These are phyloP conservation scores for Cichladusa arquata DNA, from an alignment of 2,113 vertebrate genomes.

Conservation along the genomic window DNA sequence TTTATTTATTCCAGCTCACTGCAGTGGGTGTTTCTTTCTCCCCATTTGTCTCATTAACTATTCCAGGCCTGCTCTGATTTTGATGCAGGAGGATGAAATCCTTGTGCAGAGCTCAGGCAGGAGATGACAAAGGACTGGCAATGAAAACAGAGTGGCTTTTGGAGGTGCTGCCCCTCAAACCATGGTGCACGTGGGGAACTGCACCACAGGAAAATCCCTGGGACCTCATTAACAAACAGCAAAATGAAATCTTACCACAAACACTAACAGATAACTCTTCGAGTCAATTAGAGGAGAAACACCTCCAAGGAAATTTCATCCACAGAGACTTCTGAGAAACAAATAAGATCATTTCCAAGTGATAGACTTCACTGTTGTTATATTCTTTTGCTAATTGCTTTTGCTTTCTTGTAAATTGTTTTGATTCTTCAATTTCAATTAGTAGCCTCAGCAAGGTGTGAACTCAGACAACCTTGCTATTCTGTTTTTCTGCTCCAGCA, in stretches of 20 bases:
- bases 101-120: not conserved
- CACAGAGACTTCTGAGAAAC: not conserved
- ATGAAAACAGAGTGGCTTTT: not conserved
- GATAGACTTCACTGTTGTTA: not conserved
- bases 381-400: not conserved
- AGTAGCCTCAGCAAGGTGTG: slow-evolving; percentile 2
- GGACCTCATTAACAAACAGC: not conserved
- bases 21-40: not conserved
- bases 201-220: not conserved
- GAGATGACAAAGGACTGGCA: not conserved
- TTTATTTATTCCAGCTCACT: not conserved
- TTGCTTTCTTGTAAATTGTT: not conserved
- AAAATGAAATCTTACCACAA: not conserved
- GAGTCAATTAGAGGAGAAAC: not conserved
- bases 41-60: not conserved
- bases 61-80: not conserved
- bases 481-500: not conserved
- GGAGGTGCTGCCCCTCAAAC: not conserved
- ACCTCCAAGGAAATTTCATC: not conserved
- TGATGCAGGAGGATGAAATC: not conserved
- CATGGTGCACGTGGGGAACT: not conserved
- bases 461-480: not conserved
- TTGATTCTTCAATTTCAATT: slow-evolving; percentile 1
- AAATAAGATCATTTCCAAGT: not conserved
- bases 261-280: not conserved